Conservation (phyloP, 2,113 vertebrate species). For the Trogon melanurus region DNA sequence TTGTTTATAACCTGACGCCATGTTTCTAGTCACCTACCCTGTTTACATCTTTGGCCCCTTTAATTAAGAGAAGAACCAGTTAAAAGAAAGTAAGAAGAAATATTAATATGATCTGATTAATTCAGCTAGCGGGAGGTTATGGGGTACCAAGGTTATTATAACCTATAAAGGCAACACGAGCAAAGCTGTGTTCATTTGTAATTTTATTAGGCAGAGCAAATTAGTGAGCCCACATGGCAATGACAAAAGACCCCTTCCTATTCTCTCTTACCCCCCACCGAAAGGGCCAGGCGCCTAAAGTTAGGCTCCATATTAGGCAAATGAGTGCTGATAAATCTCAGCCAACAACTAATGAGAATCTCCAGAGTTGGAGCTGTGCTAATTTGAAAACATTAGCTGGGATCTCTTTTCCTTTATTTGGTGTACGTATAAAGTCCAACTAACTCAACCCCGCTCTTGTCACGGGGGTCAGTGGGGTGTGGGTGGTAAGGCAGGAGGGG, state of each 20-base stretch:
- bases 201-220: constrained; percentile 89
- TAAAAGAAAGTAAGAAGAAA: constrained; percentile 88
- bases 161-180: constrained; percentile 86
- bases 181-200: constrained; percentile 87
- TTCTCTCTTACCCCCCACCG: constrained; percentile 85
- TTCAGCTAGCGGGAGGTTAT: constrained; percentile 89
- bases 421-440: constrained; percentile 27
- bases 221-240: constrained; percentile 80
- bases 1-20: constrained; percentile 88
- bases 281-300: constrained; percentile 85
- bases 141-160: constrained; percentile 89
- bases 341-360: constrained; percentile 87
- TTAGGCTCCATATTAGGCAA: constrained; percentile 91
- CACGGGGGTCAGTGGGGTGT: not conserved
- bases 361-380: constrained; percentile 79
- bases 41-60: constrained; percentile 90
- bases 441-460: not conserved
- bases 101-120: constrained; percentile 91
- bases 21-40: constrained; percentile 84
- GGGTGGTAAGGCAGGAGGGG: not conserved
- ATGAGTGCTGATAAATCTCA: constrained; percentile 92
- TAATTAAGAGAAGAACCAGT: constrained; percentile 90
- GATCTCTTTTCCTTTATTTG: constrained; percentile 54
- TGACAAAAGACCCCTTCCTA: constrained; percentile 82
- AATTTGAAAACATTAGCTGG: constrained; percentile 91